These are phyloP conservation scores for Marmota monax DNA, from an alignment of 2,113 vertebrate genomes.

Conservation along the genomic window DNA sequence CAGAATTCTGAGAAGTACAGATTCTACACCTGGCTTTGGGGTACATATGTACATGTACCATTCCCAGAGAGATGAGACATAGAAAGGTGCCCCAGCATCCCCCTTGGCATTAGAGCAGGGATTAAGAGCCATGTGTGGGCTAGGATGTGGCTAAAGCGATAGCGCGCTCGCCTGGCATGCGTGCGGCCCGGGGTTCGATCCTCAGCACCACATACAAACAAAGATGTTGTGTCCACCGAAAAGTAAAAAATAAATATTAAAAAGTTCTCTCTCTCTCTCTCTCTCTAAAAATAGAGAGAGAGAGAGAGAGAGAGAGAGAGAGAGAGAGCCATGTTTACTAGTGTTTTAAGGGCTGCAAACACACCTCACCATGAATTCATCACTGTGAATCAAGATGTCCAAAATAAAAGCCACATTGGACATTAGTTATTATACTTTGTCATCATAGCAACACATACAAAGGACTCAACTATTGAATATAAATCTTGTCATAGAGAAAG, in stretches of 20 bases:
- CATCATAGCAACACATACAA: not conserved
- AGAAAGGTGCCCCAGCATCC: not conserved
- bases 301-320: too few relatives aligned
- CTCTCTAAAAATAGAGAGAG: too few relatives aligned
- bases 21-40: not conserved
- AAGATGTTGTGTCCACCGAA: too few relatives aligned
- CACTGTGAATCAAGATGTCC: not conserved
- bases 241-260: too few relatives aligned
- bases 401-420: not conserved
- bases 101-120: not conserved
- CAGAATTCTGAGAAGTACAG: slow-evolving; percentile 44
- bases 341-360: not conserved
- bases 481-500: not conserved
- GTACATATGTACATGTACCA: not conserved
- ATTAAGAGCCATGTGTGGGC: not conserved
- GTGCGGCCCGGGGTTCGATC: too few relatives aligned
- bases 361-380: not conserved
- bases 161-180: too few relatives aligned
- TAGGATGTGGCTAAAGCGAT: too few relatives aligned
- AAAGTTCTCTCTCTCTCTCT: too few relatives aligned
- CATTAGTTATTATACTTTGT: not conserved
- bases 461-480: not conserved
- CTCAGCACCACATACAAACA: too few relatives aligned
- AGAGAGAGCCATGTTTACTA: not conserved
- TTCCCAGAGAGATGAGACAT: not conserved